Evolutionary conservation across 2,888 invertebrate genomes (phyloP).

Genomic region (Agapetus fuscipes): DNA sequence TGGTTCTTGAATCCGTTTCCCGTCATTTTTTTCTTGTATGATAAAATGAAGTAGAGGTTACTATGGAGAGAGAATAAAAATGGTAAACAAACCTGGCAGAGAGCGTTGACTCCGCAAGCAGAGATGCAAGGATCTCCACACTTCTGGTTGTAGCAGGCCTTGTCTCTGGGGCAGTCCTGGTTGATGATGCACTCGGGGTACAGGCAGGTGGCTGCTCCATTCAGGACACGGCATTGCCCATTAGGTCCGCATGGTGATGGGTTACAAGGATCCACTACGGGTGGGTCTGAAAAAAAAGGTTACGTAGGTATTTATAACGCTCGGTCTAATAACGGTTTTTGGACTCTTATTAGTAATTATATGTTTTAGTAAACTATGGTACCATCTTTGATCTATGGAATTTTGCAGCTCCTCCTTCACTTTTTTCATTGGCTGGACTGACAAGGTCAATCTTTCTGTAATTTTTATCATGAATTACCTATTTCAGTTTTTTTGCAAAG

Average conservation of each 20-base stretch:
- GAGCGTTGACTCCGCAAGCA: conserved; percentile 75
- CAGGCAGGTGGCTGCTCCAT: conserved; percentile 48
- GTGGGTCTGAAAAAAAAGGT: conserved; percentile 21
- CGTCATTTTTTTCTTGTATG: too few relatives aligned
- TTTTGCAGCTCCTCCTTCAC: too few relatives aligned
- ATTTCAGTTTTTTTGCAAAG: too few relatives aligned
- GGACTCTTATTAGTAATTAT: too few relatives aligned
- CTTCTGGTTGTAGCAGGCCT: conserved; percentile 72
- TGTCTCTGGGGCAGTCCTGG: conserved; percentile 73
- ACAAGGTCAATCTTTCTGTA: too few relatives aligned
- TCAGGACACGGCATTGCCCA: conserved; percentile 51
- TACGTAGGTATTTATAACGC: neutral
- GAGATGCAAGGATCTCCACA: conserved; percentile 76
- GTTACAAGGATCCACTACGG: conserved; percentile 49
- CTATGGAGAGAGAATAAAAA: too few relatives aligned
- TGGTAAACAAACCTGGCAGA: conserved; percentile 52
- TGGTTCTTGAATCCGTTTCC: too few relatives aligned
- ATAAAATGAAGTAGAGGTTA: too few relatives aligned
- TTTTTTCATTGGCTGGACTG: too few relatives aligned
- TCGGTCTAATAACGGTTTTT: neutral
- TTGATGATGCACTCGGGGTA: conserved; percentile 85
- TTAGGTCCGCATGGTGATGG: conserved; percentile 65
- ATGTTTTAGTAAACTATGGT: too few relatives aligned
- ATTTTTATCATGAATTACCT: too few relatives aligned
- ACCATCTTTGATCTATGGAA: too few relatives aligned